A percentile compares a stretch with the other conserved stretches of the same genome.
These are phyloP conservation scores for Otocyon megalotis DNA, from an alignment of 2,113 vertebrate species.

Conservation along the genomic window DNA sequence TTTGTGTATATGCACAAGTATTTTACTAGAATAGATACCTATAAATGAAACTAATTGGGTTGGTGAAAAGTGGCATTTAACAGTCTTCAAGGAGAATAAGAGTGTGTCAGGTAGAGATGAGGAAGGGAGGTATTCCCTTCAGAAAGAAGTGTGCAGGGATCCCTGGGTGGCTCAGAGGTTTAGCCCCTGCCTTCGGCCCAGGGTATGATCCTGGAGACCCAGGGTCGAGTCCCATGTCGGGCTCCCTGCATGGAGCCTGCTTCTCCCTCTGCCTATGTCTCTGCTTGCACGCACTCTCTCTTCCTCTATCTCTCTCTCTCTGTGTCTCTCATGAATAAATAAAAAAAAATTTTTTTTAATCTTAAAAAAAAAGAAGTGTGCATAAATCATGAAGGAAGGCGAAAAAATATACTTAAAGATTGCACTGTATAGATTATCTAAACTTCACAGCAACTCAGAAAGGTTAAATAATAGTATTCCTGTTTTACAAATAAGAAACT, in stretches of 20 bases:
- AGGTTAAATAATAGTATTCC: not conserved
- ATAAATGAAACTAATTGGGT: not conserved
- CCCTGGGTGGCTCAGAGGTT: too few relatives aligned
- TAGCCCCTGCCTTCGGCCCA: too few relatives aligned
- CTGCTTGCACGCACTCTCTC: too few relatives aligned
- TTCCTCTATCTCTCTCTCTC: too few relatives aligned
- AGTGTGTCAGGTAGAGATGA: not conserved
- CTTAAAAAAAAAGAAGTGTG: not conserved
- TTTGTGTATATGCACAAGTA: not conserved
- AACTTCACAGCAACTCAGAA: not conserved
- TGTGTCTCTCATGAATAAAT: too few relatives aligned
- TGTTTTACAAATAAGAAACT: not conserved
- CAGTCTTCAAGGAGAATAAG: not conserved
- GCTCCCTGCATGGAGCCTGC: too few relatives aligned
- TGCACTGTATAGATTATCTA: not conserved
- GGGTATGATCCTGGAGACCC: too few relatives aligned
- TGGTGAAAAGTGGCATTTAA: not conserved
- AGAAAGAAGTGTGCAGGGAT: not conserved
- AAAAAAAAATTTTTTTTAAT: too few relatives aligned
- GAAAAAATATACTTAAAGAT: not conserved
- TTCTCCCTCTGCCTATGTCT: too few relatives aligned
- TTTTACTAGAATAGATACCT: slow-evolving; percentile 15
- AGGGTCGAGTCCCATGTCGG: too few relatives aligned
- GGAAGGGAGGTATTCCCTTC: not conserved
- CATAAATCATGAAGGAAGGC: slow-evolving; percentile 1